phyloP scores from a whole-genome alignment of 2,113 vertebrate species.

The Podiceps cristatus region DNA sequence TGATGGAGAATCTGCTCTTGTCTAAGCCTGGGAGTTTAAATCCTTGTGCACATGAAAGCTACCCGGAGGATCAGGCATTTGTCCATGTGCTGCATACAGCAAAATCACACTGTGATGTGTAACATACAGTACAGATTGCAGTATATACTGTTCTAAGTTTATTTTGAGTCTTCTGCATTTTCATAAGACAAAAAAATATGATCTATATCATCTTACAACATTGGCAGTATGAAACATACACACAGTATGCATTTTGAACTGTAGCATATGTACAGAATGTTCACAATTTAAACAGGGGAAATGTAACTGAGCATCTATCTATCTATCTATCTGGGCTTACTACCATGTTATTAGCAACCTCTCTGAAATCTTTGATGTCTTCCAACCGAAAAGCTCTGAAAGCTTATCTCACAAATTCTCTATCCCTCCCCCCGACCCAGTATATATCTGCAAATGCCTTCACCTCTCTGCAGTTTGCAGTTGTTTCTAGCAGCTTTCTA shows the following conservation, averaged over 20 bases:
- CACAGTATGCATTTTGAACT: slow-evolving; percentile 75
- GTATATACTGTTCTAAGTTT: slow-evolving; percentile 66
- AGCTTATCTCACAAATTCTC: not conserved
- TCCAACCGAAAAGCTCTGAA: not conserved
- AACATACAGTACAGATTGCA: slow-evolving; percentile 72
- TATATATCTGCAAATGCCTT: not conserved
- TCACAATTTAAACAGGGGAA: slow-evolving; percentile 71
- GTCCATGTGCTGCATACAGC: slow-evolving; percentile 66
- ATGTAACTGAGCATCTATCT: slow-evolving; percentile 44
- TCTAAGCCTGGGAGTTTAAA: slow-evolving; percentile 23
- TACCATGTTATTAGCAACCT: not conserved
- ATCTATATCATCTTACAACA: slow-evolving; percentile 76
- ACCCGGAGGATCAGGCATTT: slow-evolving; percentile 49
- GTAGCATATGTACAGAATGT: slow-evolving; percentile 74
- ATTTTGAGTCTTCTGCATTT: slow-evolving; percentile 74
- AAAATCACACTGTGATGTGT: slow-evolving; percentile 61
- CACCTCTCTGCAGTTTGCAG: not conserved
- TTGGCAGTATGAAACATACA: slow-evolving; percentile 72
- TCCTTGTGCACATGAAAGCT: slow-evolving; percentile 13
- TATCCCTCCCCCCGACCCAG: accelerated
- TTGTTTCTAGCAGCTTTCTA: not conserved
- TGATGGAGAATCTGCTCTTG: not conserved
- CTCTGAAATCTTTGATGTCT: not conserved
- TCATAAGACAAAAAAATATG: slow-evolving; percentile 73
- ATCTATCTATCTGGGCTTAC: not conserved